Base-by-base conservation (phyloP, 2,113 vertebrate genomes). In the Prochilodus magdalenae region DNA sequence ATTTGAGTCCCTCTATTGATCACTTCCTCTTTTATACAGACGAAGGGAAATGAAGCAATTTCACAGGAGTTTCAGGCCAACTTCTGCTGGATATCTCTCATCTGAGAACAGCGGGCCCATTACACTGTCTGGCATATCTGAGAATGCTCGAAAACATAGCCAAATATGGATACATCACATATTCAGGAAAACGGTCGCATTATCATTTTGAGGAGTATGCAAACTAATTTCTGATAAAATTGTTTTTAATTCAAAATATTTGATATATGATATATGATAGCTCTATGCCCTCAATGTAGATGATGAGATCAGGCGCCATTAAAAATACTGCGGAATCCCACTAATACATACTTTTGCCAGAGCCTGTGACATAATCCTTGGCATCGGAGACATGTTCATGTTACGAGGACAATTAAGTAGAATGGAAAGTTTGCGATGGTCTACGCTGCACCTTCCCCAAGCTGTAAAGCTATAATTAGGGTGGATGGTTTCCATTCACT, bases 21-120 rank as follows among this genome's bases (percentile, higher is more conserved):
- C 91, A 93, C 93, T 93, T 94, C 93, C 92, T 93, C 89, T 90
- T 94, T 93, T 86, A 93, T 92, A 92, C 90, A 93, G 92, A 92
- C 83, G 63, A 84, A 87, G 85, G 87, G 91, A 91, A 92, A 90
- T 89, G 87, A 88, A 91, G 90, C 76, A 63, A 87, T 88, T 90
- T 86, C 75, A 90, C 89, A 73, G 84, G 65, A 82, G 83, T 84
- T 87, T 88, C 86, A 83, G 80, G 79, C 73, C 77, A 83, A 78
- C 83, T 88, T 85, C 67, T 81, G 86, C 82, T 87, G 89, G 85
- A 77, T 83, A 86, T 82, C 83, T 89, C 84, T 83, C 83, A 86
- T 90, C 88, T 88, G 70, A 26, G 16, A 83, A 88, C 80, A 86
- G 75, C 33, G 67, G 84, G 80, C 44, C 30, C 49, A 33, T 80